These are phyloP conservation scores for Platygyra sinensis DNA, from an alignment of 64 coral and sea anemone genomes.

Conservation along the genomic window DNA sequence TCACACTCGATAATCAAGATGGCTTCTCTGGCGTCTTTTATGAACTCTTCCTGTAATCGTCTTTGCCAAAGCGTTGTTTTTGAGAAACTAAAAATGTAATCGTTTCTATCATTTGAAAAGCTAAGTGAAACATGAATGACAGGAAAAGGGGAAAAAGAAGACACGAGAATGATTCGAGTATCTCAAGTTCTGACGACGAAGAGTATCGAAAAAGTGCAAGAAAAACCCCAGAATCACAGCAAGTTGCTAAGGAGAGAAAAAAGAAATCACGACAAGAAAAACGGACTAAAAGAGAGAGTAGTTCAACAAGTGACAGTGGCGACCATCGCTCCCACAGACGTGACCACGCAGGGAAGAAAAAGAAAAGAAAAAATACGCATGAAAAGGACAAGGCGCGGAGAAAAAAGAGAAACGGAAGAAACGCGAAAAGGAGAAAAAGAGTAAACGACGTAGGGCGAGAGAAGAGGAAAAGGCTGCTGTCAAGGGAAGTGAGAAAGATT, in stretches of 20 bases:
- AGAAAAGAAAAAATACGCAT: conserved; percentile 18
- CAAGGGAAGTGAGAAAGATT: conserved; percentile 5
- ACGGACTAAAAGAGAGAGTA: background rate
- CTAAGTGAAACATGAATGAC: background rate
- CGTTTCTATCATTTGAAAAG: background rate
- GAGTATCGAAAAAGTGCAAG: background rate
- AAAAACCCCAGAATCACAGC: conserved; percentile 18
- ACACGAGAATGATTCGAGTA: background rate
- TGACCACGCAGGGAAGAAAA: conserved; percentile 3
- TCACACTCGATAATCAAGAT: no score
- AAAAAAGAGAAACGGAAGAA: conserved; percentile 41
- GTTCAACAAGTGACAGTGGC: conserved; percentile 7
- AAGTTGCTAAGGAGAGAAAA: background rate
- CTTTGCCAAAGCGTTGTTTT: background rate
- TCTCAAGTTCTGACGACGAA: background rate
- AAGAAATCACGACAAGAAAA: conserved; percentile 16
- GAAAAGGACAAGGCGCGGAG: background rate
- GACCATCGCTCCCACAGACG: background rate
- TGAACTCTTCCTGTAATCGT: background rate
- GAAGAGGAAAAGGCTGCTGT: background rate
- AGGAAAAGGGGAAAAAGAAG: conserved; percentile 9
- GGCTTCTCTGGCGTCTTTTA: no score
- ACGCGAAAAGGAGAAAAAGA: conserved; percentile 18
- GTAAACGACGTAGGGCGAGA: conserved; percentile 6
- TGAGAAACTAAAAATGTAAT: background rate